Conservation (phyloP, 2,888 invertebrate genomes). For the Trissolcus brochymenae region DNA sequence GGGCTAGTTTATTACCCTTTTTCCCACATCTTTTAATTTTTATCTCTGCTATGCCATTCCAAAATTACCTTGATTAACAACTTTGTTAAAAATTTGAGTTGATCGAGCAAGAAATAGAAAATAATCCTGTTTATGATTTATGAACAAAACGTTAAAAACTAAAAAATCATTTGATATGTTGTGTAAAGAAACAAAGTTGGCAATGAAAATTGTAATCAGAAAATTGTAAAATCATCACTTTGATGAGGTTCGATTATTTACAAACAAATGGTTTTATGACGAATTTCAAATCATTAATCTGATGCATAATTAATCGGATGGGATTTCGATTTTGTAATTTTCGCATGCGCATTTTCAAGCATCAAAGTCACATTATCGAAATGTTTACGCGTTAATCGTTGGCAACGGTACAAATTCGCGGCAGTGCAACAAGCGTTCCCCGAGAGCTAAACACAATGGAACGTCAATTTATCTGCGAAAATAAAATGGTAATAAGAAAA, state of each 20-base stretch:
- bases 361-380: slow-evolving; percentile 11
- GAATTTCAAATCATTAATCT: slow-evolving; percentile 12
- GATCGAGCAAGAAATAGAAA: too few species aligned
- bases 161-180: too few species aligned
- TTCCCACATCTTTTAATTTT: not conserved
- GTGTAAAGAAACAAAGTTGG: too few species aligned
- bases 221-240: too few species aligned
- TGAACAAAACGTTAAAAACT: too few species aligned
- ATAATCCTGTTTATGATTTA: too few species aligned
- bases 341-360: slow-evolving; percentile 1
- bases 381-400: slow-evolving; percentile 10
- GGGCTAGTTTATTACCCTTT: slow-evolving; percentile 4
- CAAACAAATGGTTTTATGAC: not conserved
- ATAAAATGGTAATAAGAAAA: too few species aligned
- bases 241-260: not conserved
- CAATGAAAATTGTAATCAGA: not conserved
- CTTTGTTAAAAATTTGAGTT: too few species aligned
- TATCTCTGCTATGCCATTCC: too few species aligned
- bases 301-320: slow-evolving; percentile 2
- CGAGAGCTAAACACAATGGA: slow-evolving; percentile 7
- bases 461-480: not conserved
- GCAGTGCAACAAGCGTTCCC: not conserved
- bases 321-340: slow-evolving; percentile 16
- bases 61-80: too few species aligned
- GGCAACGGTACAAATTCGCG: slow-evolving; percentile 11